These are phyloP conservation scores for Kobus ellipsiprymnus DNA, from an alignment of 2,113 vertebrate genomes.

Conservation along the genomic window DNA sequence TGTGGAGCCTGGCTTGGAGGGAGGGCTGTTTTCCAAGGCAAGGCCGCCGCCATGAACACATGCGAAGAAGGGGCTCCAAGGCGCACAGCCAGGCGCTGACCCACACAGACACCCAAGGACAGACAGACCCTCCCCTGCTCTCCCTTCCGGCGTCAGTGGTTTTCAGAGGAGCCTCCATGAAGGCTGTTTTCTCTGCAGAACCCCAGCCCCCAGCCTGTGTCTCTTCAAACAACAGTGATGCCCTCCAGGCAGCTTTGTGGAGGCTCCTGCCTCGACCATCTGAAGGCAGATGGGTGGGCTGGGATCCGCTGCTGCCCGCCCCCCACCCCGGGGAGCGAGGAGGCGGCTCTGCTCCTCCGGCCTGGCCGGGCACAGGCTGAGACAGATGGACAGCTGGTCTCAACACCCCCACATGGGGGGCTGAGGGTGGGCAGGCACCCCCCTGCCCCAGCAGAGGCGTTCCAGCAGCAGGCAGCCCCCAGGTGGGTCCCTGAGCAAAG, in stretches of 20 bases:
- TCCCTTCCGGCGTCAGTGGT: constrained; percentile 42
- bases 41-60: neutral
- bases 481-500: neutral
- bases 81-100: constrained; percentile 56
- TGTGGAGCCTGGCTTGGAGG: neutral
- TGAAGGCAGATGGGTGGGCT: constrained; percentile 74
- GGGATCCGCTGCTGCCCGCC: neutral
- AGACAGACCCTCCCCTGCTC: neutral
- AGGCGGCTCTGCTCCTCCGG: constrained; percentile 32
- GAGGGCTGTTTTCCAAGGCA: constrained; percentile 25
- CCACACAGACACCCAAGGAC: constrained; percentile 50
- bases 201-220: constrained; percentile 1
- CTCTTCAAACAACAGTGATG: constrained; percentile 61
- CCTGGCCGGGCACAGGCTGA: constrained; percentile 11
- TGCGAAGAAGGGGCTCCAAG: neutral
- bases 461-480: neutral
- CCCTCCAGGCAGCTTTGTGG: constrained; percentile 74
- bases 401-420: neutral
- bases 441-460: neutral
- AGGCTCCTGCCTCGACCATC: constrained; percentile 61
- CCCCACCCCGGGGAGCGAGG: constrained; percentile 24
- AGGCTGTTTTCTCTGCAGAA: neutral
- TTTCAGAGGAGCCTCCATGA: constrained; percentile 51
- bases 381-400: constrained; percentile 50
- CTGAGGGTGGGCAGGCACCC: neutral